Evolutionary conservation across 2,888 invertebrate genomes (phyloP).

Genomic region (Ptychoptera contaminata): DNA sequence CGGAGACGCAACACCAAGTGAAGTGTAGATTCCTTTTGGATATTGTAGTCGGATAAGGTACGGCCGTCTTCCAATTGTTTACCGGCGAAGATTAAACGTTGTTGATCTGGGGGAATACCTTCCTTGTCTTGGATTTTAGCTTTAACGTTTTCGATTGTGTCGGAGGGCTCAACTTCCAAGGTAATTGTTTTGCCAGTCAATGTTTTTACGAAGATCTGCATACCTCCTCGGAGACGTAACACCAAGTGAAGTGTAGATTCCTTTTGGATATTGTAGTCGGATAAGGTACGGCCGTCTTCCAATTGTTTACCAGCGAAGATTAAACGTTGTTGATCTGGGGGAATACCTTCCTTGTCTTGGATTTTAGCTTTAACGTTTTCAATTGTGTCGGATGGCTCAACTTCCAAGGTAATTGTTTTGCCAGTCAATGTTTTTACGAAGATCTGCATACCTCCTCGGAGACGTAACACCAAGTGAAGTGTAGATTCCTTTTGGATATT

Average conservation of each 20-base stretch:
- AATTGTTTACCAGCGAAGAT: constrained; percentile 90
- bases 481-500: constrained; percentile 94
- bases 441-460: constrained; percentile 95
- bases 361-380: constrained; percentile 92
- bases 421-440: constrained; percentile 90
- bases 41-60: constrained; percentile 85
- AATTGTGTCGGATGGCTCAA: constrained; percentile 83
- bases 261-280: constrained; percentile 89
- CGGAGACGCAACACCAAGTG: constrained; percentile 77
- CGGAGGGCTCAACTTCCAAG: constrained; percentile 82
- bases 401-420: constrained; percentile 84
- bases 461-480: constrained; percentile 82
- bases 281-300: constrained; percentile 83
- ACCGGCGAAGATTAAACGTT: constrained; percentile 84
- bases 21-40: constrained; percentile 85
- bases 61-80: constrained; percentile 93
- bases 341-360: constrained; percentile 83
- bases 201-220: constrained; percentile 97
- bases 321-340: constrained; percentile 78
- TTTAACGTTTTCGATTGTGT: constrained; percentile 92
- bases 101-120: constrained; percentile 75
- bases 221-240: constrained; percentile 83
- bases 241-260: constrained; percentile 92
- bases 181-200: constrained; percentile 91
- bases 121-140: constrained; percentile 85